Base-by-base conservation (phyloP, 2,113 vertebrate species). In the Tachycineta bicolor region DNA sequence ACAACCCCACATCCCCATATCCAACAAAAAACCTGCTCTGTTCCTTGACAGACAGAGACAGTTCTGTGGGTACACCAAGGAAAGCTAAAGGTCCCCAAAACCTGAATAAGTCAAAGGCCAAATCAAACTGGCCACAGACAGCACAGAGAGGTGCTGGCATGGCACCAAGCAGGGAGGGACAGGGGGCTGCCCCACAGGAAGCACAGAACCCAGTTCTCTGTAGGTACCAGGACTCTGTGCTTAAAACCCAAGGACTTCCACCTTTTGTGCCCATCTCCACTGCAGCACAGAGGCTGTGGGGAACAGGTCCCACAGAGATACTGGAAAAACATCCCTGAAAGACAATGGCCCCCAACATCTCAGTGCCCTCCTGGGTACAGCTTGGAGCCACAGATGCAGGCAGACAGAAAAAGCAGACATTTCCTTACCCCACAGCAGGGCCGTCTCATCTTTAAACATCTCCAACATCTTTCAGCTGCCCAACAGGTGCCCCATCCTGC, bases 371-470 rank as follows among this genome's bases (percentile, higher is more conserved):
- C 37, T 18, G 8, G 18, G 11, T 2, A 3, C 64, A 83, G 34
- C 33, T 13, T 4, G 37, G 55, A 41, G 37, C 34, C 33, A 41
- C 53, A 62, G 43, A 49, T 26, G 17, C 47, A 29, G 64, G 65
- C 34, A 74, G 28, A 37, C 31, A 65, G 28, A 67, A 7, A 44
- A 58, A 59, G 50, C 31, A 20, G 37, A 67, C 6, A 10, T 1
- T 44, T 58, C 87, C 98, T 98, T 98, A 98, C 98, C 98, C 96
- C 67, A 33, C 98, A 98, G 93, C 98, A 98, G 63, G 81, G 25
- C 6, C 5, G 37, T 79, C 94, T 96, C 97, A 97, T 97, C 93
- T 93, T 93, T 88, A 76, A 98, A 96, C 85, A 96, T 69, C 6
- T 96, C 89, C 46, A 88, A 29, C 41, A 60, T 89, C 96, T 39